Evolutionary conservation across 2,113 vertebrate genomes (phyloP).

Genomic region (Chaenocephalus aceratus): DNA sequence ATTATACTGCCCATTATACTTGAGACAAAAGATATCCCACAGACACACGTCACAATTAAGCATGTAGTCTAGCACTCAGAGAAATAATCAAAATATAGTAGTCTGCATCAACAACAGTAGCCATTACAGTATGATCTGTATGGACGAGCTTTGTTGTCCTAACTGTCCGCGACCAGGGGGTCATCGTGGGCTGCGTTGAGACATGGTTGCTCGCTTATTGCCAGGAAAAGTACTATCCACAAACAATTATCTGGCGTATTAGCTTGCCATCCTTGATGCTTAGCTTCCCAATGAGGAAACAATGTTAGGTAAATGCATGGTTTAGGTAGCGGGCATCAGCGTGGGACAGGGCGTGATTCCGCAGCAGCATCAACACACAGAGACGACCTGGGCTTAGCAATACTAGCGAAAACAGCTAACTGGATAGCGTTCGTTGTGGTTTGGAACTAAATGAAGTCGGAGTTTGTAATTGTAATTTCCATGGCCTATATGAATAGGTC

Average conservation of each 20-base stretch:
- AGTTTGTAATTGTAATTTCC: not conserved
- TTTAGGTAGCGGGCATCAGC: constrained; percentile 5
- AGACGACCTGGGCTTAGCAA: constrained; percentile 44
- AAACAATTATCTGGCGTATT: not conserved
- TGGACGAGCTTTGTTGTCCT: constrained; percentile 24
- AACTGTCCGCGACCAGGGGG: constrained; percentile 4
- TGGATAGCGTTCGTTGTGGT: constrained; percentile 14
- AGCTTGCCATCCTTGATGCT: not conserved
- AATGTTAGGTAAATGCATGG: not conserved
- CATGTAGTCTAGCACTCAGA: constrained; percentile 2
- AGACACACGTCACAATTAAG: constrained; percentile 1
- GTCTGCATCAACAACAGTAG: constrained; percentile 3
- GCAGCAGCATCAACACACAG: constrained; percentile 46
- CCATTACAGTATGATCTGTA: not conserved
- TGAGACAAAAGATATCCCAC: not conserved
- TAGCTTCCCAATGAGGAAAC: not conserved
- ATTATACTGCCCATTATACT: constrained; percentile 10
- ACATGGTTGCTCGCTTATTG: not conserved
- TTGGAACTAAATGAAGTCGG: not conserved
- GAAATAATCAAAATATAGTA: constrained; percentile 6
- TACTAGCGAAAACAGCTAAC: constrained; percentile 60
- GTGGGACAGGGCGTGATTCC: constrained; percentile 63
- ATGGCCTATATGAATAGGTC: fast-evolving
- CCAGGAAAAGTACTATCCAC: not conserved
- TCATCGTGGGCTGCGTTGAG: constrained; percentile 45